These are phyloP conservation scores for Odontothrips loti DNA, from an alignment of 2,888 invertebrate genomes.

Conservation along the genomic window DNA sequence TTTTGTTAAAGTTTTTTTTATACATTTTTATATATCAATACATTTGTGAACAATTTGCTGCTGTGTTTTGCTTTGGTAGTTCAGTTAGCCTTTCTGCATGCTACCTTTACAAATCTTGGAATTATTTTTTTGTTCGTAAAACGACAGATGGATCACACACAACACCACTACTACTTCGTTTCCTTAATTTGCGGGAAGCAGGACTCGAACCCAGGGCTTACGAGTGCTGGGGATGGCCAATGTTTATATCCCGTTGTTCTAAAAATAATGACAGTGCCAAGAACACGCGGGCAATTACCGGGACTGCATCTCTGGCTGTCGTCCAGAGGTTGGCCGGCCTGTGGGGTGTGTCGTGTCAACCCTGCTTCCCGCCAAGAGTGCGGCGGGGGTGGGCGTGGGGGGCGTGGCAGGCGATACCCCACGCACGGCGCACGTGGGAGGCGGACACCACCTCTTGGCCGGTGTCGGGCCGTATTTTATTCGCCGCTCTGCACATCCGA, in stretches of 20 bases:
- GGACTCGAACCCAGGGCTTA: not conserved
- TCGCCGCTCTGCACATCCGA: too few species aligned
- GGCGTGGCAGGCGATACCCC: not conserved
- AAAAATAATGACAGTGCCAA: slow-evolving; percentile 22
- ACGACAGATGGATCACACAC: not conserved
- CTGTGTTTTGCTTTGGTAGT: slow-evolving; percentile 8
- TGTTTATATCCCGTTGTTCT: slow-evolving; percentile 26
- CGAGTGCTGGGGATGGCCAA: not conserved
- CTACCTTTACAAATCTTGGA: not conserved
- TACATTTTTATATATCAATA: not conserved
- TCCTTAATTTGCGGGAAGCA: not conserved
- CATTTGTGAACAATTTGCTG: not conserved
- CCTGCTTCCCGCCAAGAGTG: not conserved
- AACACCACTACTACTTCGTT: not conserved
- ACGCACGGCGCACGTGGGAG: not conserved
- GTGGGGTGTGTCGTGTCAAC: not conserved
- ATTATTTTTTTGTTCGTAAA: too few species aligned
- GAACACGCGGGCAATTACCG: not conserved
- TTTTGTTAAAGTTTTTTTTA: not conserved
- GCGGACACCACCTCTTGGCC: too few species aligned
- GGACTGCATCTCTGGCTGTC: not conserved
- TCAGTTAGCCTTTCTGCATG: not conserved
- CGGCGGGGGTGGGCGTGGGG: not conserved
- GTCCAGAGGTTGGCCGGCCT: not conserved
- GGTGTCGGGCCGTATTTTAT: too few species aligned